phyloP scores from a whole-genome alignment of 2,888 invertebrate genomes.

The Chaetogeoica ovagalla region DNA sequence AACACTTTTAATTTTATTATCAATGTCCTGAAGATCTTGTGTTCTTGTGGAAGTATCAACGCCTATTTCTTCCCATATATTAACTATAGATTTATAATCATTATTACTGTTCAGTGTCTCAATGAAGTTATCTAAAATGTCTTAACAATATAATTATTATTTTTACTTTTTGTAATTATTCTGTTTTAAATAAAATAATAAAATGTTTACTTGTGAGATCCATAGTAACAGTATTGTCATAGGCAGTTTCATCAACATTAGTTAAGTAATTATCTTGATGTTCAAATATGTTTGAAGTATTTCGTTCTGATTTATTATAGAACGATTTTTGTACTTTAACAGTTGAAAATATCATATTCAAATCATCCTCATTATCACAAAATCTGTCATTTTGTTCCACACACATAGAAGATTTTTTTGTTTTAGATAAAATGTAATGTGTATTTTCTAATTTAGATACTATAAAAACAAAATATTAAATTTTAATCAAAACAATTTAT shows the following conservation, averaged over 20 bases:
- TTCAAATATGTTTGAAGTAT: not conserved
- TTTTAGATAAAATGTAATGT: constrained; percentile 36
- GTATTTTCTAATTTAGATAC: constrained; percentile 30
- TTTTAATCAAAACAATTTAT: not conserved
- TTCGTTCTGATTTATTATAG: constrained; percentile 34
- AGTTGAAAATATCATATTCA: constrained; percentile 18
- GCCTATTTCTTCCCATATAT: constrained; percentile 38
- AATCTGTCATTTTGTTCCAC: not conserved
- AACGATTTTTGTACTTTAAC: constrained; percentile 36
- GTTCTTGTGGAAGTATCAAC: not conserved
- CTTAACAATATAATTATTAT: constrained; percentile 15
- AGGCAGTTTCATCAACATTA: constrained; percentile 2
- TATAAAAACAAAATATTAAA: not conserved
- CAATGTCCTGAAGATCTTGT: not conserved
- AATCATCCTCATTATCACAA: constrained; percentile 7
- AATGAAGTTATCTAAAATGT: constrained; percentile 44
- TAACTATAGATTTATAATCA: not conserved
- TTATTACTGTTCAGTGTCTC: not conserved
- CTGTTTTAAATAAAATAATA: not conserved
- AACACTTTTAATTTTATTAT: constrained; percentile 4
- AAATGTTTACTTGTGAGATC: constrained; percentile 45
- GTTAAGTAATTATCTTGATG: not conserved
- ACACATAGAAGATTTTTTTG: not conserved
- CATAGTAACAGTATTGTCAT: constrained; percentile 39
- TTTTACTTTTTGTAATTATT: not conserved